Evolutionary conservation across 1,140 invertebrate genomes (phyloP), one percentile per base, ranked within the genome.

Genomic region (Drosophila parvula): DNA sequence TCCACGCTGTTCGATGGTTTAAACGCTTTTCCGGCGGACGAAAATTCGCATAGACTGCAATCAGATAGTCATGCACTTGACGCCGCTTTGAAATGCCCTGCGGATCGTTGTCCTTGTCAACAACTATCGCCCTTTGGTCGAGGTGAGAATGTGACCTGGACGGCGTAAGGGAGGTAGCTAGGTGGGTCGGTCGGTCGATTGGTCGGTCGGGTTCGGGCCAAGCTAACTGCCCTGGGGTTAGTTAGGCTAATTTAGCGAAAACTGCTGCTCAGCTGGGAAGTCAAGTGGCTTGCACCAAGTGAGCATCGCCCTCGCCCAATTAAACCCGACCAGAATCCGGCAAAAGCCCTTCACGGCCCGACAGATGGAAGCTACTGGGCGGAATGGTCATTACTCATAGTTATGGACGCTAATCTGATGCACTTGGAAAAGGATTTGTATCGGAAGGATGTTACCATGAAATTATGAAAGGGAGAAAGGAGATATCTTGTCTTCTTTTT

Each of bases 21-120:
- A 89, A 88, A 78, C 74, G 80, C 62, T 89, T 80, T 88, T 88
- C 78, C 77, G 88, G 61, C 84, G 40, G 77, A 57, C 83, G 53
- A 74, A 61, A 70, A 69, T 47, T 57, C 55, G 36, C 73, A 68
- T 62, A 60, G 61, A 82, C 81, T 81, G 83, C 84, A 88, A 88
- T 80, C 83, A 80, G 79, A 79, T 88, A 67, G 65, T 36, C 79
- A 61, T 71, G 70, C 75, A 69, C 47, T 65, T 43, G 64, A 61
- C 47, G 56, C 45, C 36, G 55, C 32, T 22, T 47, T 32, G 50
- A 43, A 56, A 56, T 55, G 47, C 38, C 43, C 65, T 34, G 22
- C 40, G 53, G 78, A 18, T 44, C 64, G 58, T 67, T 69, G 56
- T 65, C 68, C 63, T 43, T 81, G 77, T 79, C 79, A 81, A 68